phyloP scores from a whole-genome alignment of 2,797 vertebrate species.

The Amniataba percoides region DNA sequence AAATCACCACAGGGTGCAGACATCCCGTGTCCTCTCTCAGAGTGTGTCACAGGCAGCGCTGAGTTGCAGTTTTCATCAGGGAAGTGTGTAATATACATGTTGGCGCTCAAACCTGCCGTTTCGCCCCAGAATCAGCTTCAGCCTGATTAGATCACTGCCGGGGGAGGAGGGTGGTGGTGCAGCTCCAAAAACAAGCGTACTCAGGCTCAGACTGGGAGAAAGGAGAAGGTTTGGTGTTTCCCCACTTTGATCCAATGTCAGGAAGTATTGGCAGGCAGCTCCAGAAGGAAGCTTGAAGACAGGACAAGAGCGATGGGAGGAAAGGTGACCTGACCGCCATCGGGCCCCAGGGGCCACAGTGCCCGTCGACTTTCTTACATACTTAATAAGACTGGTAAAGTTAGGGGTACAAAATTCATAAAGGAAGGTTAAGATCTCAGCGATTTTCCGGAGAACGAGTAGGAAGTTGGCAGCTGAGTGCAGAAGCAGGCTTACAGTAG shows the following conservation, averaged over 20 bases:
- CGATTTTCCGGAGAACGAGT: constrained; percentile 20
- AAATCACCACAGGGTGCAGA: constrained; percentile 50
- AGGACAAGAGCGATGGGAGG: constrained; percentile 51
- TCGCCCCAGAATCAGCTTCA: constrained; percentile 46
- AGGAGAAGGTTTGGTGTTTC: constrained; percentile 43
- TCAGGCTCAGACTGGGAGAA: constrained; percentile 36
- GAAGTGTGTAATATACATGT: constrained; percentile 21
- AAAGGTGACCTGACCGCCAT: constrained; percentile 54
- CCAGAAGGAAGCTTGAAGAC: constrained; percentile 58
- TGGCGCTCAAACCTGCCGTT: constrained; percentile 37
- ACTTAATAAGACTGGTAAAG: constrained; percentile 36
- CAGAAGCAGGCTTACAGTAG: background rate
- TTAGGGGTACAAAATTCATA: constrained; percentile 26
- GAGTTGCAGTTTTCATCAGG: constrained; percentile 62
- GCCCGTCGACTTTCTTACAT: constrained; percentile 36
- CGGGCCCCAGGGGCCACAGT: constrained; percentile 33
- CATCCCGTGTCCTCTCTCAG: constrained; percentile 39
- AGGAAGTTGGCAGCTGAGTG: constrained; percentile 11
- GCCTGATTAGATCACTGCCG: constrained; percentile 71
- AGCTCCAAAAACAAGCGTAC: constrained; percentile 63
- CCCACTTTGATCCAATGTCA: constrained; percentile 73
- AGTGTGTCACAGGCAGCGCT: constrained; percentile 51
- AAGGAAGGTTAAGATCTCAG: constrained; percentile 30
- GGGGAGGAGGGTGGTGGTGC: constrained; percentile 22
- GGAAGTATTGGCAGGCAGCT: constrained; percentile 58